A percentile compares a stretch with the other conserved stretches of the same genome.
Evolutionary conservation across 2,888 invertebrate genomes (phyloP).

Genomic region (Epicampocera succincta): DNA sequence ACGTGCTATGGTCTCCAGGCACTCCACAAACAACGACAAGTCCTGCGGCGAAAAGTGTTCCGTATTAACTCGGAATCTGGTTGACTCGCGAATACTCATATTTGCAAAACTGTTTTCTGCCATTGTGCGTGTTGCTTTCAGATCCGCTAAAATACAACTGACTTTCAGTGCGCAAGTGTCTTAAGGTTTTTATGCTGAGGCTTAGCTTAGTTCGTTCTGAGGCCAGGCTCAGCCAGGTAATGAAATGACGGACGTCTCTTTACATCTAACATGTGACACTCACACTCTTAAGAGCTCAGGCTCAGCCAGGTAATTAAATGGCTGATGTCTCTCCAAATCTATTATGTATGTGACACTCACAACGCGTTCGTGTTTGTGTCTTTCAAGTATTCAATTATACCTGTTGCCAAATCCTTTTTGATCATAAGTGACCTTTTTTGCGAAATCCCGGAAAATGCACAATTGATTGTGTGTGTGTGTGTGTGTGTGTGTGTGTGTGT

Average conservation of each 20-base stretch:
- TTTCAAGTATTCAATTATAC: background rate
- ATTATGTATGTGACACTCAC: slow-evolving; percentile 22
- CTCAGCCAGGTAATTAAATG: slow-evolving; percentile 32
- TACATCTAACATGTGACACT: too few relatives aligned
- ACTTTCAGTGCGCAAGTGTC: slow-evolving; percentile 12
- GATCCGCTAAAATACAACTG: slow-evolving; percentile 35
- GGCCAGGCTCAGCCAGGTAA: background rate
- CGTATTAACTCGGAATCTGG: slow-evolving; percentile 64
- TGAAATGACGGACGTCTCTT: too few relatives aligned
- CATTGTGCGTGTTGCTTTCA: slow-evolving; percentile 45
- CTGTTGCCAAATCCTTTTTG: slow-evolving; percentile 37
- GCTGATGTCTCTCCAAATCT: too few relatives aligned
- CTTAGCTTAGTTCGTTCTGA: too few relatives aligned
- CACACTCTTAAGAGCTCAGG: background rate
- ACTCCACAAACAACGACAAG: slow-evolving; percentile 74
- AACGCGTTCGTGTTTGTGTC: background rate
- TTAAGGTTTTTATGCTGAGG: slow-evolving; percentile 44
- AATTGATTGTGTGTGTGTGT: background rate
- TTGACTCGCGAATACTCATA: slow-evolving; percentile 30
- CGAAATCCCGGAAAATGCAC: background rate
- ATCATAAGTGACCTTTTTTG: slow-evolving; percentile 14
- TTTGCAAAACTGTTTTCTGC: slow-evolving; percentile 31
- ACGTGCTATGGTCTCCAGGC: slow-evolving; percentile 75
- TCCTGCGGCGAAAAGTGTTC: slow-evolving; percentile 69
- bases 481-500: background rate